Base-by-base conservation (phyloP, 2,888 invertebrate species). In the Coecobrya sp. region DNA sequence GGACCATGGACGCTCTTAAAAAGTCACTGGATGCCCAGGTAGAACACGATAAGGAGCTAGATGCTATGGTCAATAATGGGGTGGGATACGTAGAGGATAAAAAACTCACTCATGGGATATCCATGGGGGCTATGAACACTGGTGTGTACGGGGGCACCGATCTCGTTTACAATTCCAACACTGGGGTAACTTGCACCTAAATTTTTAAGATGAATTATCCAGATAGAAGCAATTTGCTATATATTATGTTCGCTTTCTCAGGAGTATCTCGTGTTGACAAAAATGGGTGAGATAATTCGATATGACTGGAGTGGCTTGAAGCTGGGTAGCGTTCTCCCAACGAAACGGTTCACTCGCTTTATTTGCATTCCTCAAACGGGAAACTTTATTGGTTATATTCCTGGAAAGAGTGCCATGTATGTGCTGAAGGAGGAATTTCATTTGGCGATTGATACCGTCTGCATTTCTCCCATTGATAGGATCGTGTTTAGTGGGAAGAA, bases 81-180 rank as follows among this genome's bases (percentile, higher is more conserved):
- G 92, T 93, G 13, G 94, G 94, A 0, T 92, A 93, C 65, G 93
- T 94, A 0, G 95, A 95, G 76, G 93, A 94, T 62, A 93, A 93
- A 68, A 93, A 85, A 22, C 22, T 95, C 10, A 94, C 93, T 4
- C 94, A 95, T 79, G 95, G 95, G 11, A 93, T 95, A 19, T 93
- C 94, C 25, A 87, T 94, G 87, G 95, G 94, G 0, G 93, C 93
- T 10, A 86, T 86, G 0, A 93, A 89, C 76, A 19, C 86, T 1
- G 94, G 95, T 27, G 89, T 94, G 22, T 95, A 94, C 91, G 95
- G 94, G 22, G 93, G 92, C 27, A 84, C 86, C 0, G 95, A 94
- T 88, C 62, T 95, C 0, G 82, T 94, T 13, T 95, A 90, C 52
- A 95, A 94, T 93, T 68, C 86, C 10, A 94, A 93, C 65, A 86